Conservation (phyloP, 2,888 invertebrate genomes). For the Tenthredo distinguenda region DNA sequence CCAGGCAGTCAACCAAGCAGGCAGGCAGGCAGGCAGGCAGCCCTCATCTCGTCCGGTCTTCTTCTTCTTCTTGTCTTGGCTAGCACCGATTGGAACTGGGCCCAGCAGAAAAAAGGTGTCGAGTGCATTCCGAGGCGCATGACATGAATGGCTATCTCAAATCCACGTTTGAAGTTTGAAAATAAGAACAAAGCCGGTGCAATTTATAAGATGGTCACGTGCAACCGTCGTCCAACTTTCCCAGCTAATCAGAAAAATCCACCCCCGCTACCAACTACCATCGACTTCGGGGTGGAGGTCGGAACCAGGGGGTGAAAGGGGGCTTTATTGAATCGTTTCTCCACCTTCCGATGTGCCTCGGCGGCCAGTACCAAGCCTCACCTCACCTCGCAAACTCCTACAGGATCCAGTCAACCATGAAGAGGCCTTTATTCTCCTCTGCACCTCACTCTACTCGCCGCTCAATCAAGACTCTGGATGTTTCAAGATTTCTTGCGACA, state of each 20-base stretch:
- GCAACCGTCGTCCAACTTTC: constrained; percentile 71
- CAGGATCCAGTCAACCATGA: constrained; percentile 38
- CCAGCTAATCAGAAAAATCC: constrained; percentile 76
- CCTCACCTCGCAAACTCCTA: constrained; percentile 32
- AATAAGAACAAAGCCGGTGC: constrained; percentile 47
- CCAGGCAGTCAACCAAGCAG: neutral
- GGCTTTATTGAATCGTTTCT: constrained; percentile 73
- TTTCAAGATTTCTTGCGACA: constrained; percentile 21
- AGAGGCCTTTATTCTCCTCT: neutral
- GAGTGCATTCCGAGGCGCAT: constrained; percentile 47
- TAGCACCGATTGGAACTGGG: constrained; percentile 42
- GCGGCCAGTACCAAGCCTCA: constrained; percentile 53
- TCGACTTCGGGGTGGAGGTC: constrained; percentile 1
- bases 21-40: neutral
- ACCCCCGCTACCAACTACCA: constrained; percentile 63
- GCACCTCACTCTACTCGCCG: neutral
- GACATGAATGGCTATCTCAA: constrained; percentile 43
- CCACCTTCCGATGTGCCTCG: constrained; percentile 41
- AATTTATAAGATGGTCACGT: constrained; percentile 72
- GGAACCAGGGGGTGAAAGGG: neutral
- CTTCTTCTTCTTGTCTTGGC: constrained; percentile 1
- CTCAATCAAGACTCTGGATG: constrained; percentile 43
- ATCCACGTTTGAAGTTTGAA: constrained; percentile 37
- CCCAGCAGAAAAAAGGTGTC: constrained; percentile 27
- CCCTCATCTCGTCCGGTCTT: constrained; percentile 17